phyloP scores from a whole-genome alignment of 2,888 invertebrate genomes.

The Hirudinaria manillensis region DNA sequence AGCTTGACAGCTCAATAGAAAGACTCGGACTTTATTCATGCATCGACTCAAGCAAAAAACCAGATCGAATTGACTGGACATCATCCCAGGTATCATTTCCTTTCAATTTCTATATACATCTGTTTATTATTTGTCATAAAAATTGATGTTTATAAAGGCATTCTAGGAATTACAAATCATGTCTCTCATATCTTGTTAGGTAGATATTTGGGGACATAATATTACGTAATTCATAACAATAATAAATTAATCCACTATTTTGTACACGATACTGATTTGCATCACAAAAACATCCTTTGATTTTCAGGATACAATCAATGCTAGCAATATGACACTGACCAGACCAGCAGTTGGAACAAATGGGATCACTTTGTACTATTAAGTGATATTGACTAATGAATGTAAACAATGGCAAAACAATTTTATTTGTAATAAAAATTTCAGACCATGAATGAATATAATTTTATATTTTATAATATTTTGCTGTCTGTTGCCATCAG shows the following conservation, averaged over 20 bases:
- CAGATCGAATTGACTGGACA: neutral
- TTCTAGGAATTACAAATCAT: neutral
- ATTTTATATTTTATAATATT: neutral
- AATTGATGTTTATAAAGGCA: neutral
- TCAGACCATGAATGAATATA: no score
- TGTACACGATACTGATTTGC: no score
- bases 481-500: neutral
- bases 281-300: no score
- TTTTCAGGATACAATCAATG: constrained; percentile 28
- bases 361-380: constrained; percentile 28
- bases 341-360: constrained; percentile 29
- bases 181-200: no score
- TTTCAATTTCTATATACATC: neutral
- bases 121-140: neutral
- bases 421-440: neutral
- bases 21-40: neutral
- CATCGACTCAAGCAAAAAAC: neutral
- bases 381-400: neutral
- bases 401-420: neutral
- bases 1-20: neutral
- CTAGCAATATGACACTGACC: constrained; percentile 29
- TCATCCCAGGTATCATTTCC: neutral
- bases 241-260: no score
- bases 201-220: no score
- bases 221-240: no score